Evolutionary conservation across 2,888 invertebrate genomes (phyloP).

Genomic region (Dryobota labecula): DNA sequence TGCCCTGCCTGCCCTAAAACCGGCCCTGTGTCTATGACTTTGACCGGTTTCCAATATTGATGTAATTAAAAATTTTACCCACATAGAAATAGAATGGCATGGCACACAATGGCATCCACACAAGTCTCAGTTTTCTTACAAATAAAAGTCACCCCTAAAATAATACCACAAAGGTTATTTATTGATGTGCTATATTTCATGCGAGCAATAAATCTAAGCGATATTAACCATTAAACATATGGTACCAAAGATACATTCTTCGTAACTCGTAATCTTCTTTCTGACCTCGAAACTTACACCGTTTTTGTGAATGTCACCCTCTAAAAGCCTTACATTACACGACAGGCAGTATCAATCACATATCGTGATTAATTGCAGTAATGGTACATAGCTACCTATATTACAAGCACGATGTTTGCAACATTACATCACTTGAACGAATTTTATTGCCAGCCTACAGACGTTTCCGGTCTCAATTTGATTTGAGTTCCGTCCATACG

Average conservation of each 20-base stretch:
- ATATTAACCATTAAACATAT: constrained; percentile 30
- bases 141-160: constrained; percentile 11
- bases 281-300: constrained; percentile 36
- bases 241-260: constrained; percentile 28
- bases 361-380: constrained; percentile 53
- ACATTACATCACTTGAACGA: constrained; percentile 48
- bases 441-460: constrained; percentile 56
- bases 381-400: constrained; percentile 29
- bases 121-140: neutral
- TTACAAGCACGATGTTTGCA: constrained; percentile 22
- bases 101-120: neutral
- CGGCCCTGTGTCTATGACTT: too few relatives aligned
- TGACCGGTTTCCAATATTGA: neutral
- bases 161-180: constrained; percentile 14
- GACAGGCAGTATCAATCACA: constrained; percentile 41
- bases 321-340: constrained; percentile 29
- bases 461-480: constrained; percentile 44
- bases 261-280: constrained; percentile 40
- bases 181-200: constrained; percentile 18
- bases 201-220: constrained; percentile 32
- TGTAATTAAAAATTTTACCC: neutral
- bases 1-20: too few relatives aligned
- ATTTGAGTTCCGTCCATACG: constrained; percentile 25
- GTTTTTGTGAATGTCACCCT: constrained; percentile 39
- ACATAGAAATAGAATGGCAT: neutral